phyloP scores from a whole-genome alignment of 2,797 vertebrate species.

The Melanotaenia maccullochi region DNA sequence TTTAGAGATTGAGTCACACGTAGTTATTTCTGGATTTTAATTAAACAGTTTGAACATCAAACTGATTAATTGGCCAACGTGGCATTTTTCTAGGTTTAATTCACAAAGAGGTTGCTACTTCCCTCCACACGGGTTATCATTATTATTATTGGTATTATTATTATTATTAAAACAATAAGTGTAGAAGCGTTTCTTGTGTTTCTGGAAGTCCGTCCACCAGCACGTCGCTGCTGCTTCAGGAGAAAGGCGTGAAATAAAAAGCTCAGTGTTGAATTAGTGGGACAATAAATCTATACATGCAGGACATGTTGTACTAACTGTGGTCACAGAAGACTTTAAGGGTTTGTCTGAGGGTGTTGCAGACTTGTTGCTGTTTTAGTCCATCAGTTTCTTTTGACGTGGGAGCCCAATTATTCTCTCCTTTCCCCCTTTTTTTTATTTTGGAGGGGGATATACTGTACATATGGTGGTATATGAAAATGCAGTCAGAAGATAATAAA shows the following conservation, averaged over 20 bases:
- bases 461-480: not conserved
- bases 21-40: not conserved
- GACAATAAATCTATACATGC: slow-evolving; percentile 50
- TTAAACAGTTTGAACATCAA: not conserved
- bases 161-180: slow-evolving; percentile 4
- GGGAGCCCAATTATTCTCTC: not conserved
- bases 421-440: not conserved
- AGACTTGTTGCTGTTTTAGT: slow-evolving; percentile 70
- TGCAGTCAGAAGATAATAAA: not conserved
- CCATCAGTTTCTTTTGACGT: slow-evolving; percentile 28
- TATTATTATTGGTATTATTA: not conserved
- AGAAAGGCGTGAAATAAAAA: slow-evolving; percentile 39
- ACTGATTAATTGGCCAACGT: not conserved
- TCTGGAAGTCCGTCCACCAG: not conserved
- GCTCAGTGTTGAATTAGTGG: slow-evolving; percentile 27
- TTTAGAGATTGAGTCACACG: not conserved
- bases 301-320: slow-evolving; percentile 48
- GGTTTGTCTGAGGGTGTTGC: slow-evolving; percentile 39
- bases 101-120: not conserved
- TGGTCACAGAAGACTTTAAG: slow-evolving; percentile 20
- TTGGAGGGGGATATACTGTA: no score
- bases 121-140: not conserved
- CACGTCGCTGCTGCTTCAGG: slow-evolving; percentile 26
- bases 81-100: not conserved
- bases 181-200: slow-evolving; percentile 7